These are phyloP conservation scores for Acrossocheilus wenchowensis DNA, from an alignment of 2,797 vertebrate species.

Conservation along the genomic window DNA sequence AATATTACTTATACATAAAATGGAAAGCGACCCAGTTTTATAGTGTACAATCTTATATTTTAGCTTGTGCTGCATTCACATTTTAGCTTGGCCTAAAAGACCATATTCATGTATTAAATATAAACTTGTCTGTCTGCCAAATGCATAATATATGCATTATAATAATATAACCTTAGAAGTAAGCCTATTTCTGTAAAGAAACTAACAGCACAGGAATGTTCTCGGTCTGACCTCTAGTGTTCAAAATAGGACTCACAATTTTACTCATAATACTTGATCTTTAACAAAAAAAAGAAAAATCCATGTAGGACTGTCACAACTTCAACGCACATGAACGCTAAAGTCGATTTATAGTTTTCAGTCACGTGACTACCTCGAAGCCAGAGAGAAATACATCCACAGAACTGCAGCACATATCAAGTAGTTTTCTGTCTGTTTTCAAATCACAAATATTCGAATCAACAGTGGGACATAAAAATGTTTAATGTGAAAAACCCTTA, in stretches of 20 bases:
- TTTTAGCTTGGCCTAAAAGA: not conserved
- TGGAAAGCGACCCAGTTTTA: not conserved
- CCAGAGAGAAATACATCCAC: too few relatives aligned
- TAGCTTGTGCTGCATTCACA: not conserved
- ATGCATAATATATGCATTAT: not conserved
- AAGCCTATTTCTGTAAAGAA: not conserved
- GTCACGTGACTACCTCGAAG: too few relatives aligned
- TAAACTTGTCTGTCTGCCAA: not conserved
- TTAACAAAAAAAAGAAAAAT: too few relatives aligned
- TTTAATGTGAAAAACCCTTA: too few relatives aligned
- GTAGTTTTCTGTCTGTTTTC: too few relatives aligned
- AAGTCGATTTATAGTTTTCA: too few relatives aligned
- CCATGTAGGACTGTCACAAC: too few relatives aligned
- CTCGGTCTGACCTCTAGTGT: conserved; percentile 22
- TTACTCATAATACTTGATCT: too few relatives aligned
- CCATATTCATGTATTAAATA: not conserved
- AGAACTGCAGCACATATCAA: too few relatives aligned
- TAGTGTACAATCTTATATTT: not conserved
- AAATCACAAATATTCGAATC: too few relatives aligned
- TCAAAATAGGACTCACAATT: not conserved
- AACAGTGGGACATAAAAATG: too few relatives aligned
- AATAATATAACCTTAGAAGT: not conserved
- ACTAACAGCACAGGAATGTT: not conserved
- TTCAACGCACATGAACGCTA: too few relatives aligned
- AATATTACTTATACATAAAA: not conserved